Evolutionary conservation across 2,888 invertebrate species (phyloP), one percentile per base, ranked within the genome.

Genomic region (Ectemnius continuus): DNA sequence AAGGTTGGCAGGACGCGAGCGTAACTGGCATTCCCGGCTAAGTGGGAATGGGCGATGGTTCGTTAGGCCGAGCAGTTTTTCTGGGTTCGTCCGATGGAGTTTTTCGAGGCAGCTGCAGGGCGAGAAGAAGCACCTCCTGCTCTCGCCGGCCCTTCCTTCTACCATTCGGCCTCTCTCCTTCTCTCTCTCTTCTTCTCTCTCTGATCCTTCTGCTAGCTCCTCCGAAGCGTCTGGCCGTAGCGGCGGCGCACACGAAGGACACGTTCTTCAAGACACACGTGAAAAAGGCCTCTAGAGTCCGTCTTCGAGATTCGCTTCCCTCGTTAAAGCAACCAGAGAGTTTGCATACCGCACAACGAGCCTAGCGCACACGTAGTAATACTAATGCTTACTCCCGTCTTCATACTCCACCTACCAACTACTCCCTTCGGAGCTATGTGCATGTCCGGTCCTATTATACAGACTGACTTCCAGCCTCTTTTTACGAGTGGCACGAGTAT

Each of bases 251-350:
- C 65, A 81, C 80, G 81, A 81, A 76, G 79, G 75, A 80, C 69
- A 73, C 66, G 68, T 70, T 61, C 76, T 78, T 47, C 66, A 52
- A 5, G 73, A 46, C 14, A 68, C 73, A 76, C 77, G 79, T 67
- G 83, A 81, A 85, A 85, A 85, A 86, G 75, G 72, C 63, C 70
- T 78, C 80, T 81, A 80, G 81, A 87, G 84, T 87, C 88, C 84
- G 36, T 86, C 86, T 86, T 84, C 80, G 75, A 91, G 92, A 92
- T 92, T 92, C 88, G 90, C 84, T 88, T 87, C 87, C 87, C 90
- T 91, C 90, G 87, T 89, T 89, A 89, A 88, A 89, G 85, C 87
- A 88, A 88, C 88, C 84, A 88, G 89, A 73, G 73, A 83, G 88
- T 88, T 87, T 87, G 87, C 88, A 88, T 87, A 86, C 83, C 83